Conservation (phyloP, 1,140 invertebrate genomes). For the Anastrepha ludens region DNA sequence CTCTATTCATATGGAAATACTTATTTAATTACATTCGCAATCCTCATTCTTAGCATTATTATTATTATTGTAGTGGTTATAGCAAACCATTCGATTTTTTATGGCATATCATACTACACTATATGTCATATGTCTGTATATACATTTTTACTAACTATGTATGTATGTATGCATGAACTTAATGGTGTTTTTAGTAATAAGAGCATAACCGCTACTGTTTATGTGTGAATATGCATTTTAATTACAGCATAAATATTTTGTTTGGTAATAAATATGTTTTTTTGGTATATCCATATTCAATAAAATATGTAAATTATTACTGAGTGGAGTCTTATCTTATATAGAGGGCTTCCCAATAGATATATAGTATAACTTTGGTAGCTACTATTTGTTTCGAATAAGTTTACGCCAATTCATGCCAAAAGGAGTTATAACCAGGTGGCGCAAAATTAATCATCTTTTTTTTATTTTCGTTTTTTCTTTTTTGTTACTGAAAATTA, state of each 20-base stretch:
- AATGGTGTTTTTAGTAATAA: background rate
- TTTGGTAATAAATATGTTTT: background rate
- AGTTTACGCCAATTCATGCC: too few species aligned
- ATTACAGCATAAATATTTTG: background rate
- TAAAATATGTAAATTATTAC: too few species aligned
- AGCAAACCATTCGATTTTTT: background rate
- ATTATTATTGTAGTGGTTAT: background rate
- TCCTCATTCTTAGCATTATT: background rate
- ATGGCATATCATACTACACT: background rate
- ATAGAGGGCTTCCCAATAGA: too few species aligned
- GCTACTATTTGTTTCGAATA: too few species aligned
- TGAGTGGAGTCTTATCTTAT: too few species aligned
- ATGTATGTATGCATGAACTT: background rate
- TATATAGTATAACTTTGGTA: too few species aligned
- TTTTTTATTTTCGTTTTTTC: too few species aligned
- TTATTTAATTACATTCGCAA: background rate
- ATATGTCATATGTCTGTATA: background rate
- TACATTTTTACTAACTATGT: background rate
- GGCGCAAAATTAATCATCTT: too few species aligned
- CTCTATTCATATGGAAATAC: background rate
- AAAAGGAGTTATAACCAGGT: too few species aligned
- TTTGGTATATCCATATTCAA: too few species aligned
- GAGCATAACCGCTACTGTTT: background rate
- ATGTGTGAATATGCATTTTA: background rate
- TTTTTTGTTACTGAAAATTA: too few species aligned